Percentiles rank a stretch among this genome's conserved stretches.
phyloP scores from a whole-genome alignment of 2,888 invertebrate genomes.

The Chymomyza fuscimana region DNA sequence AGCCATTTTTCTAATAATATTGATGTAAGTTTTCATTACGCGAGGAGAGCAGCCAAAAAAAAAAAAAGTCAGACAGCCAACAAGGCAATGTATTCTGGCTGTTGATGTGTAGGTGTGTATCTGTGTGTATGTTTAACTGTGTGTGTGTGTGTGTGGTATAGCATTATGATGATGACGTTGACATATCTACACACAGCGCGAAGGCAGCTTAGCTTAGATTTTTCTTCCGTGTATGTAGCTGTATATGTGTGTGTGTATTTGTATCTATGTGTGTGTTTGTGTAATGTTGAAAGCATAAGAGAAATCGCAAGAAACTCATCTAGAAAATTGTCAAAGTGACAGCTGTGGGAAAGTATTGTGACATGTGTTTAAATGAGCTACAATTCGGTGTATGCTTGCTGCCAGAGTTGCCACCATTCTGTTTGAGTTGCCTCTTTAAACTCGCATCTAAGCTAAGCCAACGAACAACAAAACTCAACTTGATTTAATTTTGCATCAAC shows the following conservation, averaged over 20 bases:
- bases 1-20: constrained; percentile 63
- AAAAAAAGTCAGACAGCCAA: constrained; percentile 23
- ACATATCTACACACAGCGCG: constrained; percentile 61
- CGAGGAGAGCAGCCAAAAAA: constrained; percentile 30
- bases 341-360: constrained; percentile 74
- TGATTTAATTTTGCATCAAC: constrained; percentile 56
- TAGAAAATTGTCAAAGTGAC: constrained; percentile 75
- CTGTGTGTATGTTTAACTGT: not conserved
- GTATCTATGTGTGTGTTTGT: constrained; percentile 12
- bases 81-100: constrained; percentile 8
- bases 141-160: constrained; percentile 28
- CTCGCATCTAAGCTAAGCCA: constrained; percentile 33
- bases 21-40: constrained; percentile 72
- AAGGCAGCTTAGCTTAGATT: constrained; percentile 53
- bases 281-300: constrained; percentile 16
- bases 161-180: constrained; percentile 67
- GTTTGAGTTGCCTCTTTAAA: constrained; percentile 43
- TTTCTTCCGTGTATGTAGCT: constrained; percentile 15
- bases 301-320: constrained; percentile 70
- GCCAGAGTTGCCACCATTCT: not conserved
- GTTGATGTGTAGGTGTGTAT: constrained; percentile 1
- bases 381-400: constrained; percentile 34
- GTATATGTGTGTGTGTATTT: constrained; percentile 4
- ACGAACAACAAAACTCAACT: constrained; percentile 38
- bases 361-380: constrained; percentile 75